Conservation (phyloP, 2,797 vertebrate species). For the Myotis daubentonii region DNA sequence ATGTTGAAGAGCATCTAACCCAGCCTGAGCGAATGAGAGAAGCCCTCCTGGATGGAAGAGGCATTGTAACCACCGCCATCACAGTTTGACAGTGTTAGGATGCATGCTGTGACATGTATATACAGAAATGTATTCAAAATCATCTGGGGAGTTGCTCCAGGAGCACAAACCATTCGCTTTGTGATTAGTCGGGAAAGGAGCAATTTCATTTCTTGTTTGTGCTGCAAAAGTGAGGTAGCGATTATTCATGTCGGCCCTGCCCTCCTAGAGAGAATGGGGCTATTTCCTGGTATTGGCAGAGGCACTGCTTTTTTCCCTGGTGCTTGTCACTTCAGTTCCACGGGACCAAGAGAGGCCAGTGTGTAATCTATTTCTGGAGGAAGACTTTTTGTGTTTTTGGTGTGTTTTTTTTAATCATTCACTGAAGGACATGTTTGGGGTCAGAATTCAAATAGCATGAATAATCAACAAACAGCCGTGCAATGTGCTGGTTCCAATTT, state of each 20-base stretch:
- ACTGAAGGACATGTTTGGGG: neutral
- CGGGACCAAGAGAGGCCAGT: neutral
- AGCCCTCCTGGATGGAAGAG: neutral
- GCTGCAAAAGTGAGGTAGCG: neutral
- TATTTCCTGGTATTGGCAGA: neutral
- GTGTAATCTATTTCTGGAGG: neutral
- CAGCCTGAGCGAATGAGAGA: neutral
- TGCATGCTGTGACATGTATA: fast-evolving
- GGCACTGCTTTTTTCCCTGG: neutral
- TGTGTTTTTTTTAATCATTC: neutral
- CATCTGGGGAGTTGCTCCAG: neutral
- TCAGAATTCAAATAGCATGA: neutral
- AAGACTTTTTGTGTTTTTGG: neutral
- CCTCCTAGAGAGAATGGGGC: neutral
- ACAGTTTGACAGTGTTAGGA: neutral
- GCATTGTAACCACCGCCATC: neutral
- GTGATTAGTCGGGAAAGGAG: neutral
- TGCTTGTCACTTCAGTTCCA: neutral
- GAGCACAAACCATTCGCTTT: neutral
- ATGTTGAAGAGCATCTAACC: neutral
- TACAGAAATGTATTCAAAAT: neutral
- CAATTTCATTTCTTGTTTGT: neutral
- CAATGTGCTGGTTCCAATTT: neutral
- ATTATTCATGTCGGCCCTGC: fast-evolving
- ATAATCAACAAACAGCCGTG: neutral